These are phyloP conservation scores for Eupithecia vulgata DNA, from an alignment of 2,888 invertebrate species.

Conservation along the genomic window DNA sequence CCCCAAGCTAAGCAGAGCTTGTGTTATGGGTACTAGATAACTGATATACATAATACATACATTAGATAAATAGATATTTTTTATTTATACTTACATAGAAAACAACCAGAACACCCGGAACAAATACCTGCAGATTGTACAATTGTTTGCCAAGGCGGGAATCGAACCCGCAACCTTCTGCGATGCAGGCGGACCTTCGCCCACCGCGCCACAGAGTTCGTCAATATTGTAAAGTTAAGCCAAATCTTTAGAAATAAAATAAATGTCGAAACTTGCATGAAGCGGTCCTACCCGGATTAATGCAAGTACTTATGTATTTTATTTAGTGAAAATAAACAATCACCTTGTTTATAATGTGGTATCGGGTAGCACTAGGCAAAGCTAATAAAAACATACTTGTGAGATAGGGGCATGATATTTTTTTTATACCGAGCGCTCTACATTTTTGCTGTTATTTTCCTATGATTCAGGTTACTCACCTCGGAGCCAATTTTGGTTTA, in stretches of 20 bases:
- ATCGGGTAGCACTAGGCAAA: neutral
- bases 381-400: slow-evolving; percentile 1
- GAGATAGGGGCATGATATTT: slow-evolving; percentile 3
- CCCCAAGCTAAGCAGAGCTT: too few species aligned
- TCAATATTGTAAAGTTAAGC: neutral
- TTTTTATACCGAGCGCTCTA: neutral
- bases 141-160: too few species aligned
- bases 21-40: too few species aligned
- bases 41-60: too few species aligned
- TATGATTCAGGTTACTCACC: neutral
- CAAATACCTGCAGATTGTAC: too few species aligned
- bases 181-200: too few species aligned
- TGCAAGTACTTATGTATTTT: too few species aligned
- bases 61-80: too few species aligned
- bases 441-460: neutral
- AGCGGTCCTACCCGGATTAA: neutral
- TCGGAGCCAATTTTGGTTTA: neutral
- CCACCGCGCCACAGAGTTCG: too few species aligned
- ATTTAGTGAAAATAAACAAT: neutral
- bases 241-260: neutral
- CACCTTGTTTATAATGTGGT: neutral
- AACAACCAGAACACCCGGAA: too few species aligned
- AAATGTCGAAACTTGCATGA: neutral
- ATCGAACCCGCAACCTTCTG: too few species aligned
- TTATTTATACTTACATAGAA: too few species aligned